Conservation (phyloP, 2,113 vertebrate species). For the Nyctereutes procyonoides region DNA sequence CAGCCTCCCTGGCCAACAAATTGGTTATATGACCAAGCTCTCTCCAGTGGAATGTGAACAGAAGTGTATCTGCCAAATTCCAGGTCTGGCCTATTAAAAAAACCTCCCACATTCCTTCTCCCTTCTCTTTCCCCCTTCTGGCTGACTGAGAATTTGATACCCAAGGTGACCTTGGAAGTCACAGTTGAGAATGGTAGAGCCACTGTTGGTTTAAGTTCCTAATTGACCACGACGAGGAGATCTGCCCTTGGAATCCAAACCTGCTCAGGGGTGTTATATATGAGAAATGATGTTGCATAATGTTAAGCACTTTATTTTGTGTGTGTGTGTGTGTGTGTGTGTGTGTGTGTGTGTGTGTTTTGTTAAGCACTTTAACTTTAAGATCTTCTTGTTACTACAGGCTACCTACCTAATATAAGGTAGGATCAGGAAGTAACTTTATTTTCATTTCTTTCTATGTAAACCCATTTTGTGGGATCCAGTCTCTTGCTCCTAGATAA, state of each 20-base stretch:
- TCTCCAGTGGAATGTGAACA: neutral
- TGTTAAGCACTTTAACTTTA: too few species aligned
- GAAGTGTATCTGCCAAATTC: neutral
- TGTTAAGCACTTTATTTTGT: neutral
- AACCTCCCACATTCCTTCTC: neutral
- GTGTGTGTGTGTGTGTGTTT: too few species aligned
- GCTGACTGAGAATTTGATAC: neutral
- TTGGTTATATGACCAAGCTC: neutral
- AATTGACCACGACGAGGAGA: neutral
- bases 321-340: too few species aligned
- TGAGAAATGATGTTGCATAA: neutral
- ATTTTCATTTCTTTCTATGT: neutral
- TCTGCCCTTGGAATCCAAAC: neutral
- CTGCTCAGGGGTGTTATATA: neutral
- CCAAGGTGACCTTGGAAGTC: neutral
- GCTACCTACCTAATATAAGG: neutral
- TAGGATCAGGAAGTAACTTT: neutral
- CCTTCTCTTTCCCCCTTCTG: neutral
- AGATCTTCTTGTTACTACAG: neutral
- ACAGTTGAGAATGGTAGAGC: neutral
- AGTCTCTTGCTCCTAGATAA: neutral
- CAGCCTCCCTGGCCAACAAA: neutral
- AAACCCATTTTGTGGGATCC: neutral
- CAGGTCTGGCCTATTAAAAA: conserved; percentile 4
- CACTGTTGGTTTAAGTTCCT: neutral